A percentile compares a stretch with the other conserved stretches of the same genome.
Conservation (phyloP, 1,140 invertebrate species). For the Eulimnadia texana region DNA sequence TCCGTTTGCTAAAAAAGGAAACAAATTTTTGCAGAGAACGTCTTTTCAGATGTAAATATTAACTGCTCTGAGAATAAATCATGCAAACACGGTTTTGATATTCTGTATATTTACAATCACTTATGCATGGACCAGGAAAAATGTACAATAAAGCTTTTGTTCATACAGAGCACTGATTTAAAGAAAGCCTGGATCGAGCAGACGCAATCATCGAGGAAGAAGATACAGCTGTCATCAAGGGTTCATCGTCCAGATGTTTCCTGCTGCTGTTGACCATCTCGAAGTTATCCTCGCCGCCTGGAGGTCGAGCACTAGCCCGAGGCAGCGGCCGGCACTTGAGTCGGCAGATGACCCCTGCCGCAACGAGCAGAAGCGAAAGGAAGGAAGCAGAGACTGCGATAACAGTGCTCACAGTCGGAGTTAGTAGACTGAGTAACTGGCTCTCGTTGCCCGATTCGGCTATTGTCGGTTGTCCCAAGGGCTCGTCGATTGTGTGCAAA, state of each 20-base stretch:
- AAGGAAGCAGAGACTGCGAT: background rate
- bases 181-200: background rate
- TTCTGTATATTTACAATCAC: no score
- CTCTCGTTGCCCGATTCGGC: background rate
- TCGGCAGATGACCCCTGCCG: background rate
- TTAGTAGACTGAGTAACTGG: background rate
- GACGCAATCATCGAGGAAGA: background rate
- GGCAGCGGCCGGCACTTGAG: background rate
- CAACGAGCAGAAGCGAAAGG: background rate
- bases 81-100: no score
- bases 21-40: no score
- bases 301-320: background rate
- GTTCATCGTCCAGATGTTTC: background rate
- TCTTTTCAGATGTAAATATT: no score
- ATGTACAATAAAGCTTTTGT: no score
- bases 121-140: no score
- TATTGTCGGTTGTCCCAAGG: slow-evolving; percentile 5
- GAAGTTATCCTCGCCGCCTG: background rate
- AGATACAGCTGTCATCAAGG: background rate
- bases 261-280: background rate
- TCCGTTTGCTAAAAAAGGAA: no score
- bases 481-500: background rate
- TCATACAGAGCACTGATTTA: background rate
- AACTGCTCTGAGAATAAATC: no score
- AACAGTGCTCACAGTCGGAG: background rate